Conservation (phyloP, 2,113 vertebrate species). For the Aleadryas rufinucha region DNA sequence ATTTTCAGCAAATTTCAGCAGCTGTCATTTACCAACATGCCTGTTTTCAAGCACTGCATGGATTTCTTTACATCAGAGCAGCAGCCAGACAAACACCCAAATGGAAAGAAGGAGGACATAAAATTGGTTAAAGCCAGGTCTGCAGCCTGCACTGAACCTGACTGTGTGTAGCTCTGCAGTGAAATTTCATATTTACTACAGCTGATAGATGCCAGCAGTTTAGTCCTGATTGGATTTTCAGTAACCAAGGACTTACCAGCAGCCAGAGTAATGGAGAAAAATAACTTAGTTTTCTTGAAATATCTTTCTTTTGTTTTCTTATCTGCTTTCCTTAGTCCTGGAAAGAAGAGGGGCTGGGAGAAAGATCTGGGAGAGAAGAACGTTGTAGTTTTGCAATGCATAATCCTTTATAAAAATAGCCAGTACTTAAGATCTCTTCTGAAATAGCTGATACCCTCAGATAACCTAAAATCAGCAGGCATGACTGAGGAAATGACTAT, state of each 20-base stretch:
- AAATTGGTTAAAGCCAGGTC: background rate
- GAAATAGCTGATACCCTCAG: background rate
- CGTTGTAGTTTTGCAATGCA: background rate
- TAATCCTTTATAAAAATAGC: background rate
- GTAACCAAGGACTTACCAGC: background rate
- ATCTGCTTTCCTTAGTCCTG: background rate
- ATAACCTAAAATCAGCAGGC: background rate
- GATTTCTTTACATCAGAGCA: background rate
- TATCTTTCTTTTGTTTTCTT: background rate
- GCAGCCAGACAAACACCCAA: background rate
- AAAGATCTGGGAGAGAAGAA: background rate
- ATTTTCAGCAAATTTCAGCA: background rate
- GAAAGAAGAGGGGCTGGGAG: background rate
- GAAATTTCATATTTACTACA: background rate
- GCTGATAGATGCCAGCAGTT: background rate
- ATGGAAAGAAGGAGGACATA: background rate
- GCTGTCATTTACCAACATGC: background rate
- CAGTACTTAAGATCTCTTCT: background rate
- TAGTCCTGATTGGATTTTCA: background rate
- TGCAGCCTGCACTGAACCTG: background rate
- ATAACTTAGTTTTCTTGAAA: background rate
- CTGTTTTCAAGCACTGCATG: background rate
- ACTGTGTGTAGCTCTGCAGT: background rate
- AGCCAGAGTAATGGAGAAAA: background rate
- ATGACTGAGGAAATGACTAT: background rate